A percentile compares a stretch with the other conserved stretches of the same genome.
These are phyloP conservation scores for Spongilla lacustris DNA, from an alignment of 37 sponge, comb jelly and placozoan species.

Conservation along the genomic window DNA sequence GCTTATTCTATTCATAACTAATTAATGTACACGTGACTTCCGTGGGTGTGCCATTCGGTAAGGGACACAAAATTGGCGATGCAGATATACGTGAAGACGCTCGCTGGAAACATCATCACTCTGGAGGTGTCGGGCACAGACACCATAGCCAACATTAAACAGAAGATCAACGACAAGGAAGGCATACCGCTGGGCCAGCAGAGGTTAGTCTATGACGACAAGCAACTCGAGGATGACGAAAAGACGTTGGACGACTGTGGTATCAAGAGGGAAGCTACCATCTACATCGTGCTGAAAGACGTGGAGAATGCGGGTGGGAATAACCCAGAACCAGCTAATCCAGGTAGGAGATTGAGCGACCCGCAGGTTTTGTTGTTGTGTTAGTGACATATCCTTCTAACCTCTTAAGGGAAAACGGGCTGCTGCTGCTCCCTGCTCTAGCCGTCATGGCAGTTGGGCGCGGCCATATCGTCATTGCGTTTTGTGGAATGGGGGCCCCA, in stretches of 20 bases:
- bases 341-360: background rate
- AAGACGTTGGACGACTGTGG: conserved; percentile 12
- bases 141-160: conserved; percentile 9
- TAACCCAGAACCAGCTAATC: background rate
- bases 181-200: conserved; percentile 22
- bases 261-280: conserved; percentile 43
- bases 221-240: conserved; percentile 21
- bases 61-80: background rate
- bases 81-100: conserved; percentile 53
- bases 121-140: conserved; percentile 13
- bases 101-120: conserved; percentile 43
- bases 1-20: too few species aligned
- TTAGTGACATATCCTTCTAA: background rate
- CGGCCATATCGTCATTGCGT: too few species aligned
- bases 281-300: conserved; percentile 43
- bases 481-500: too few species aligned
- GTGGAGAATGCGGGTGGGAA: background rate
- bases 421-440: too few species aligned
- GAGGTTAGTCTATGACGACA: conserved; percentile 25
- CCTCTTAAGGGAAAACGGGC: too few species aligned
- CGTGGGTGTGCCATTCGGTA: too few species aligned
- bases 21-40: too few species aligned
- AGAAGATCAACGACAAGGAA: conserved; percentile 10
- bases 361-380: too few species aligned
- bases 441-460: too few species aligned